Conservation (phyloP, 2,888 invertebrate species). For the Megaustenia siamemsis region DNA sequence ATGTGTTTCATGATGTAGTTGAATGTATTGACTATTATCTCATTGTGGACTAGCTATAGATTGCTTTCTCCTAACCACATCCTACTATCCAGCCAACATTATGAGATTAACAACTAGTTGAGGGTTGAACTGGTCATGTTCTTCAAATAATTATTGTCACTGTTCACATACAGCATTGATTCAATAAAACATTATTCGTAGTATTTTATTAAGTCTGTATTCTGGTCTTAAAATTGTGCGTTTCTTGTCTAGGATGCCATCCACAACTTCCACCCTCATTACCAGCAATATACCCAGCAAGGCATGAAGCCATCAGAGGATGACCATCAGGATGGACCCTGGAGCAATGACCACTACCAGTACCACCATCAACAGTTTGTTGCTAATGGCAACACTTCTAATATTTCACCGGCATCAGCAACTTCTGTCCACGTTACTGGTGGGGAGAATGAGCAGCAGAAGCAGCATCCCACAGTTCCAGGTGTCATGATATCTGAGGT, state of each 20-base stretch:
- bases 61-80: too few relatives aligned
- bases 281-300: slow-evolving; percentile 91
- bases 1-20: too few relatives aligned
- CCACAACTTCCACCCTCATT: slow-evolving; percentile 99
- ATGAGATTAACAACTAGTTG: too few relatives aligned
- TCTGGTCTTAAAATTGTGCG: background rate
- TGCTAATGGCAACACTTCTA: slow-evolving; percentile 19
- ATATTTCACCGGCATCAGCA: slow-evolving; percentile 32
- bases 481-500: slow-evolving; percentile 37
- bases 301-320: slow-evolving; percentile 74
- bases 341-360: slow-evolving; percentile 65
- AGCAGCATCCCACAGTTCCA: background rate
- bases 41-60: too few relatives aligned
- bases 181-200: background rate
- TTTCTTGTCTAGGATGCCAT: slow-evolving; percentile 90
- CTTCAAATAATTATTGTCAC: too few relatives aligned
- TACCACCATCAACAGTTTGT: slow-evolving; percentile 56
- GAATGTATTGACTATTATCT: too few relatives aligned
- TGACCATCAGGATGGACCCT: slow-evolving; percentile 67
- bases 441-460: background rate
- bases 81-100: too few relatives aligned
- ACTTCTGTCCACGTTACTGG: background rate
- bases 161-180: too few relatives aligned
- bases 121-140: too few relatives aligned
- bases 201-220: background rate